Conservation (phyloP, 92 coral and sea anemone genomes). For the Palythoa grandis region DNA sequence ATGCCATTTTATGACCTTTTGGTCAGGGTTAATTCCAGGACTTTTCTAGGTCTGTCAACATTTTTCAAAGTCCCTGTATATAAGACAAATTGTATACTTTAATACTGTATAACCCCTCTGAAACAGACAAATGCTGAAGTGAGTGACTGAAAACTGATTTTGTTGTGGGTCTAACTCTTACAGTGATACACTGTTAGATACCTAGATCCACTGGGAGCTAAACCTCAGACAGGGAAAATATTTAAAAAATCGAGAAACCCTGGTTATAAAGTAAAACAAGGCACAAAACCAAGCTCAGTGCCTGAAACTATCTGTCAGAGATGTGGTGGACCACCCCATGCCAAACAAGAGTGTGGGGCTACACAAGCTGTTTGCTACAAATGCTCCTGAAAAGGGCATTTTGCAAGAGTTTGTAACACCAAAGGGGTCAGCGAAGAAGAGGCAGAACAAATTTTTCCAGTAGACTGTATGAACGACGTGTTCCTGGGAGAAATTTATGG, state of each 20-base stretch:
- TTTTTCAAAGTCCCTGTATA: too few species aligned
- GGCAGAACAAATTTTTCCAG: neutral
- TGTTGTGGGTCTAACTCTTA: too few species aligned
- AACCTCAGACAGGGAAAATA: too few species aligned
- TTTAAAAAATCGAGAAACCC: neutral
- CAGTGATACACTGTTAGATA: too few species aligned
- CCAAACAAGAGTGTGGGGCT: slow-evolving; percentile 47
- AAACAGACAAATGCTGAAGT: too few species aligned
- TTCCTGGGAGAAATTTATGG: neutral
- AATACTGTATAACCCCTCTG: too few species aligned
- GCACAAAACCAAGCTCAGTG: neutral
- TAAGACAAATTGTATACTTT: too few species aligned
- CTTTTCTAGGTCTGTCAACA: too few species aligned
- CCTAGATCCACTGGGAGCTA: too few species aligned
- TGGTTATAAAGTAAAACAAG: neutral
- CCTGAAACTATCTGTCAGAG: slow-evolving; percentile 30
- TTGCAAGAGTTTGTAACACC: slow-evolving; percentile 15
- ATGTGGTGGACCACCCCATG: slow-evolving; percentile 34
- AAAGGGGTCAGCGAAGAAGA: neutral
- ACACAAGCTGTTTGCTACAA: slow-evolving; percentile 37
- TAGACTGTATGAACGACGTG: neutral
- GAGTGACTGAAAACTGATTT: too few species aligned
- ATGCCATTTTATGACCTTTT: too few species aligned
- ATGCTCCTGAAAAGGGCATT: slow-evolving; percentile 42
- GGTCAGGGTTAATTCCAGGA: too few species aligned